Evolutionary conservation across 2,113 vertebrate species (phyloP).

Genomic region (Theristicus caerulescens): DNA sequence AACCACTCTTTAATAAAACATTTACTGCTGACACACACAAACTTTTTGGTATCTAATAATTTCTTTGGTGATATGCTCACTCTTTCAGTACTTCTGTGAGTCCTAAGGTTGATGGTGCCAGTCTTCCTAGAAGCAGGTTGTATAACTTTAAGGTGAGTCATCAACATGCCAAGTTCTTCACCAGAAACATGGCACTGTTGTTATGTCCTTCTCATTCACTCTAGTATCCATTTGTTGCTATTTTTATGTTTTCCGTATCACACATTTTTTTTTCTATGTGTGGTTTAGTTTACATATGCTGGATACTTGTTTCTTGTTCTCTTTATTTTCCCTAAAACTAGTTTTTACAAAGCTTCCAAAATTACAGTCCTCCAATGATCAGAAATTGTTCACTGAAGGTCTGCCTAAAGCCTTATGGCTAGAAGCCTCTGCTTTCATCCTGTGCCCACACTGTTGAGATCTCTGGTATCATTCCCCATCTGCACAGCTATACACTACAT

Average conservation of each 20-base stretch:
- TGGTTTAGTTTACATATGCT: not conserved
- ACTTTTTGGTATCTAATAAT: not conserved
- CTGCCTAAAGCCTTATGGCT: not conserved
- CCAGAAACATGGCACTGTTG: not conserved
- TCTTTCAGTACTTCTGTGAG: not conserved
- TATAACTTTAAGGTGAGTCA: not conserved
- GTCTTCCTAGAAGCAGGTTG: not conserved
- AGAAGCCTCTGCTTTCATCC: not conserved
- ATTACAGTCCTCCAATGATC: not conserved
- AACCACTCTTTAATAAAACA: not conserved
- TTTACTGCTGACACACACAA: not conserved
- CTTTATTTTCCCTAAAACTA: not conserved
- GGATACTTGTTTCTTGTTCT: not conserved
- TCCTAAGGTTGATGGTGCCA: not conserved
- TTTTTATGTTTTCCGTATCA: not conserved
- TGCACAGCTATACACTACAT: not conserved
- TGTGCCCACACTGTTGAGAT: not conserved
- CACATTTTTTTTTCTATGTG: not conserved
- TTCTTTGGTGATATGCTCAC: not conserved
- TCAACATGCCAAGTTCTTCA: not conserved
- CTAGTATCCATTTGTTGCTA: not conserved
- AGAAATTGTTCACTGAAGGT: not conserved
- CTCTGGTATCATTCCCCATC: not conserved
- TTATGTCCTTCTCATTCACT: not conserved
- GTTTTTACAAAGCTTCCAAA: not conserved